Evolutionary conservation across 2,797 vertebrate species (phyloP).

Genomic region (Pipistrellus kuhlii): DNA sequence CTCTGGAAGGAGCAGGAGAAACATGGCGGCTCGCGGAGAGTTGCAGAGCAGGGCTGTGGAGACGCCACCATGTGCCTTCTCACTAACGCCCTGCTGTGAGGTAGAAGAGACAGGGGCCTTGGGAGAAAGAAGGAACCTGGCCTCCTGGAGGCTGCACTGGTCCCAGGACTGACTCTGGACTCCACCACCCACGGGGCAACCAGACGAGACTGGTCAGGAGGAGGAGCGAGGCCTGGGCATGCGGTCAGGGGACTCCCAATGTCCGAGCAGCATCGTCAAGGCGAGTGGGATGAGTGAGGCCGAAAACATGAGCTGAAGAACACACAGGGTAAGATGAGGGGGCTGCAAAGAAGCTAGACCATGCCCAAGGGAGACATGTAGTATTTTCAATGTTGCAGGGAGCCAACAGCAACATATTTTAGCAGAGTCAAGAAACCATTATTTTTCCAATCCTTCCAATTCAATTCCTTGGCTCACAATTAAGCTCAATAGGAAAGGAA

Average conservation of each 20-base stretch:
- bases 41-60: accelerated
- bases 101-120: not conserved
- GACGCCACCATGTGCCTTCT: not conserved
- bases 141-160: not conserved
- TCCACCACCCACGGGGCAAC: not conserved
- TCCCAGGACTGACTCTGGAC: not conserved
- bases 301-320: not conserved
- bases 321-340: not conserved
- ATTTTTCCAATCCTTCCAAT: not conserved
- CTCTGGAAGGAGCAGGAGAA: not conserved
- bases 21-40: not conserved
- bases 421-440: not conserved
- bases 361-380: not conserved
- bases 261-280: not conserved
- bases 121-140: not conserved
- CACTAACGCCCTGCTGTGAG: not conserved
- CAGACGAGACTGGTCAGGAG: not conserved
- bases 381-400: not conserved
- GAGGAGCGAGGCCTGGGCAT: not conserved
- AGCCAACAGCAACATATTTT: not conserved
- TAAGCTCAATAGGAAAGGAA: not conserved
- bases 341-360: not conserved
- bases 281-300: not conserved
- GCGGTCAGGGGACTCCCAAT: accelerated
- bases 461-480: not conserved